Conservation (phyloP, 92 coral and sea anemone species). For the Umimayanthus kanabou region DNA sequence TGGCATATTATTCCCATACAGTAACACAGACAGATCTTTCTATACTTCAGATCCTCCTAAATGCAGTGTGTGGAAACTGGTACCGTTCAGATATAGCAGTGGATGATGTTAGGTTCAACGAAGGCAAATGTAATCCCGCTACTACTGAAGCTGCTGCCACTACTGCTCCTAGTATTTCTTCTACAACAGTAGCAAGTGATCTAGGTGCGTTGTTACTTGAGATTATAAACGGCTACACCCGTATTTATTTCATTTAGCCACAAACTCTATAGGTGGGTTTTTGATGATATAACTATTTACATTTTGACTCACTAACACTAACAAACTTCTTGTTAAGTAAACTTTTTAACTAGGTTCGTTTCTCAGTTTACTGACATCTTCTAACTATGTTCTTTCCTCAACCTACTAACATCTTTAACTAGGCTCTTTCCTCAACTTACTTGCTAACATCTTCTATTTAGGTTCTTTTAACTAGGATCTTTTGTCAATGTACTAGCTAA, state of each 20-base stretch:
- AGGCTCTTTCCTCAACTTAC: too few relatives aligned
- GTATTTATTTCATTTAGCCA: not conserved
- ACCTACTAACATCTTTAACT: too few relatives aligned
- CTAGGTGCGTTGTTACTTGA: not conserved
- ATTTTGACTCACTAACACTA: too few relatives aligned
- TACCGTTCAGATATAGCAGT: conserved; percentile 36
- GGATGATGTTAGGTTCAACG: conserved; percentile 18
- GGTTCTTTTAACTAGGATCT: too few relatives aligned
- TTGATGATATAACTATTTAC: too few relatives aligned
- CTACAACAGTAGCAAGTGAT: not conserved
- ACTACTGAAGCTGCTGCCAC: not conserved
- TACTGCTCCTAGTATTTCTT: not conserved
- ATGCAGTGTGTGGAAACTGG: conserved; percentile 3
- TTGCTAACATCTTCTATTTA: too few relatives aligned
- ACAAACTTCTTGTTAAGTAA: too few relatives aligned
- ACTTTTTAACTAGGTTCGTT: too few relatives aligned
- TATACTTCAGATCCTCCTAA: conserved; percentile 11
- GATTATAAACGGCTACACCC: not conserved
- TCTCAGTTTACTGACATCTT: too few relatives aligned
- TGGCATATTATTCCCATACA: not conserved
- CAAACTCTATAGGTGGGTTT: not conserved
- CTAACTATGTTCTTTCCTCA: too few relatives aligned
- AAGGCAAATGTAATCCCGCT: conserved; percentile 1
- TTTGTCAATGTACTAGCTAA: too few relatives aligned
- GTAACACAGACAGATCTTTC: not conserved